phyloP scores from a whole-genome alignment of 1,140 invertebrate genomes.

The Solen grandis region DNA sequence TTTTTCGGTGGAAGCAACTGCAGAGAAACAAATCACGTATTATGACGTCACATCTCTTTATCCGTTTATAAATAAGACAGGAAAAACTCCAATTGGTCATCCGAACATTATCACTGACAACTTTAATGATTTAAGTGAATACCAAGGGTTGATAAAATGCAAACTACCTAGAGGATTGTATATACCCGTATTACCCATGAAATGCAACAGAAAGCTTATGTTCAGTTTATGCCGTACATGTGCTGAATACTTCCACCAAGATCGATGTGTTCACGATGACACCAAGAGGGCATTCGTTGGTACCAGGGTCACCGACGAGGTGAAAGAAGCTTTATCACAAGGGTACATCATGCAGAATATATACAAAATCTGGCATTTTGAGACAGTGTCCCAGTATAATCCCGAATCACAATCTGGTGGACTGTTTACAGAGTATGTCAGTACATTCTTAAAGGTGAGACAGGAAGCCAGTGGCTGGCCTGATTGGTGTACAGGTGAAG shows the following conservation, averaged over 20 bases:
- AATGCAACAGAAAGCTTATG: neutral
- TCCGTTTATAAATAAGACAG: neutral
- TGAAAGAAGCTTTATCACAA: conserved; percentile 20
- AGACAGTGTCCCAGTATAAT: conserved; percentile 48
- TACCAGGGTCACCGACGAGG: neutral
- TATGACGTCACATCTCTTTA: neutral
- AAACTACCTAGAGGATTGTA: conserved; percentile 4
- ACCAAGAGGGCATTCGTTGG: neutral
- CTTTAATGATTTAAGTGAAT: neutral
- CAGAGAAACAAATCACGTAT: neutral
- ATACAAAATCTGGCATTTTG: conserved; percentile 44
- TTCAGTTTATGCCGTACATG: neutral
- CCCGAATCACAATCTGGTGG: conserved; percentile 2
- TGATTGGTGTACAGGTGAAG: conserved; percentile 57
- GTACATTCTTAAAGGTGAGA: conserved; percentile 61
- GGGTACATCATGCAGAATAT: conserved; percentile 21
- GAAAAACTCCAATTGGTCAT: neutral
- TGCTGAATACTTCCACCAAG: neutral
- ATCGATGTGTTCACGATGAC: neutral
- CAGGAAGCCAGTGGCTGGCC: no score
- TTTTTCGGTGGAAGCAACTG: conserved; percentile 7
- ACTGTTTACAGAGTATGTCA: conserved; percentile 59
- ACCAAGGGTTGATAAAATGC: neutral
- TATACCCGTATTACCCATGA: neutral
- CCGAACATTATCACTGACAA: neutral